Evolutionary conservation across 2,113 vertebrate species (phyloP).

Genomic region (Romanogobio albipinnatus): DNA sequence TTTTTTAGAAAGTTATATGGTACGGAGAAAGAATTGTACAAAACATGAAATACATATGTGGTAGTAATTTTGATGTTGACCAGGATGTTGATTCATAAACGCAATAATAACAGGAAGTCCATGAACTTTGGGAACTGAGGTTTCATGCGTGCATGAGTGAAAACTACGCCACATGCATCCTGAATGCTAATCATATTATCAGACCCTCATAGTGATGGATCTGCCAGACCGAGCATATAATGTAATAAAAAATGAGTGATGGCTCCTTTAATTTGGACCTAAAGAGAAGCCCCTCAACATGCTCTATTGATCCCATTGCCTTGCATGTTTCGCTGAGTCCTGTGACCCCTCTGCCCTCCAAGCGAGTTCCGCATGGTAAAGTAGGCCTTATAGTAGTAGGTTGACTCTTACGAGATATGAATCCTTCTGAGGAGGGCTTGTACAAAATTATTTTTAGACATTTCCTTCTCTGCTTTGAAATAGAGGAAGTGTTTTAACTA

Average conservation of each 20-base stretch:
- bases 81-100: conserved; percentile 12
- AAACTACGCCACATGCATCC: conserved; percentile 27
- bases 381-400: conserved; percentile 18
- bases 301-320: conserved; percentile 58
- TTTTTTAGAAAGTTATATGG: neutral
- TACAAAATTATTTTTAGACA: conserved; percentile 63
- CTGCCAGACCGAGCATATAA: conserved; percentile 44
- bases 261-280: conserved; percentile 48
- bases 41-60: neutral
- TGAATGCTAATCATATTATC: conserved; percentile 51
- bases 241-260: conserved; percentile 59
- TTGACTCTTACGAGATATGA: conserved; percentile 60
- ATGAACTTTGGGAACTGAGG: neutral
- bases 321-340: conserved; percentile 43
- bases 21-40: conserved; percentile 22
- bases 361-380: conserved; percentile 24
- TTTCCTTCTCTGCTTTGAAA: conserved; percentile 54
- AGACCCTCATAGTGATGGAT: conserved; percentile 40
- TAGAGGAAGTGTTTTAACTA: conserved; percentile 21
- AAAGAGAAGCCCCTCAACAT: conserved; percentile 53
- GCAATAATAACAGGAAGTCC: neutral
- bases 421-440: conserved; percentile 56
- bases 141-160: neutral
- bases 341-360: conserved; percentile 54
- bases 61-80: conserved; percentile 6